Evolutionary conservation across 2,113 vertebrate genomes (phyloP).

Genomic region (Callionymus lyra): DNA sequence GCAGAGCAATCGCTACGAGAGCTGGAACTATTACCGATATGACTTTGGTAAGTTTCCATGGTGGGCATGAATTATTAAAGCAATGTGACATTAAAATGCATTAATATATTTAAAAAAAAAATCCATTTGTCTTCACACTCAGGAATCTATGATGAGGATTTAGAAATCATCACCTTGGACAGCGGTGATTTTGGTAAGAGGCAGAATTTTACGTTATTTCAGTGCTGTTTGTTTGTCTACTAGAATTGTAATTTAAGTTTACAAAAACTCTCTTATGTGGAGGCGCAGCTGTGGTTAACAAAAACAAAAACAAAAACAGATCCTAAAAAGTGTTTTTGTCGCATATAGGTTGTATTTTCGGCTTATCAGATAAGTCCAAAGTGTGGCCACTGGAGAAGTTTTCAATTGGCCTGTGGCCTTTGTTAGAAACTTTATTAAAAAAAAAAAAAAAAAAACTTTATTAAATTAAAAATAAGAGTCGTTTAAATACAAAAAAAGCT

Average conservation of each 20-base stretch:
- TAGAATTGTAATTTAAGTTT: too few relatives aligned
- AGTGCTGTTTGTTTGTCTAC: too few relatives aligned
- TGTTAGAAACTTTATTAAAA: too few relatives aligned
- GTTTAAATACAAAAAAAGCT: too few relatives aligned
- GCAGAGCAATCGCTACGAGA: conserved; percentile 87
- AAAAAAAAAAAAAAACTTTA: too few relatives aligned
- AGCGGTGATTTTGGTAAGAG: conserved; percentile 91
- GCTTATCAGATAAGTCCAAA: too few relatives aligned
- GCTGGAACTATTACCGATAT: conserved; percentile 93
- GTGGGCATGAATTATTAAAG: not conserved
- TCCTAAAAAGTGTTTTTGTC: not conserved
- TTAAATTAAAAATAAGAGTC: too few relatives aligned
- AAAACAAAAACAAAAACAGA: too few relatives aligned
- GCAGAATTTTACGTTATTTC: not conserved
- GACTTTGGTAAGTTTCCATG: conserved; percentile 79
- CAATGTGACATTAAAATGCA: not conserved
- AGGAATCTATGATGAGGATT: conserved; percentile 98
- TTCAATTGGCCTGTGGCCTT: too few relatives aligned
- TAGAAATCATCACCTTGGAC: conserved; percentile 92
- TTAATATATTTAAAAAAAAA: not conserved
- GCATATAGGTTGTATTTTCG: not conserved
- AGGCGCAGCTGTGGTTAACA: too few relatives aligned
- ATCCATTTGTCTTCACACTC: conserved; percentile 28
- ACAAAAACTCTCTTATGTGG: too few relatives aligned
- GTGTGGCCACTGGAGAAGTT: too few relatives aligned